Percentiles rank a stretch among this genome's conserved stretches.
Conservation (phyloP, 2,888 invertebrate species). For the Watsonalla binaria region DNA sequence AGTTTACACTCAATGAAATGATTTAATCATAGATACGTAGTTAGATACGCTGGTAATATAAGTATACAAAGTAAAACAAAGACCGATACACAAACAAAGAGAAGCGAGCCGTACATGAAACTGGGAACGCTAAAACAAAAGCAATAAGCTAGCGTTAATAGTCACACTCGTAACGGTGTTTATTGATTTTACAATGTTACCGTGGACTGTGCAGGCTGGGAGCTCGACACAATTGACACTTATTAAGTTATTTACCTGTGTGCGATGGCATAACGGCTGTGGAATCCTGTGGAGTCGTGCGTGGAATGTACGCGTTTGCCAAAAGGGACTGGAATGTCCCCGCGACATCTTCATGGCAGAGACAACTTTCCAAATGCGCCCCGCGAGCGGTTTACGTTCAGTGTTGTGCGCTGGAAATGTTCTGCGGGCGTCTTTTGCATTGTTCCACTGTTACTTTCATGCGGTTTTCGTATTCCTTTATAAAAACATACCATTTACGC, state of each 20-base stretch:
- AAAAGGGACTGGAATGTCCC: slow-evolving; percentile 55
- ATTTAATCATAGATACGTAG: no score
- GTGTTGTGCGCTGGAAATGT: slow-evolving; percentile 3
- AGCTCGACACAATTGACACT: slow-evolving; percentile 33
- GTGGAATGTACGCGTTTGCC: slow-evolving; percentile 58
- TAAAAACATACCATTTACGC: not conserved
- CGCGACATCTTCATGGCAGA: slow-evolving; percentile 64
- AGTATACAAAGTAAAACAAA: no score
- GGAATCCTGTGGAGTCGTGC: slow-evolving; percentile 52
- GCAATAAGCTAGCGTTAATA: not conserved
- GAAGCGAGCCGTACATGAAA: not conserved
- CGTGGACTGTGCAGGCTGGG: not conserved
- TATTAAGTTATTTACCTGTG: slow-evolving; percentile 55
- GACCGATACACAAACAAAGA: not conserved
- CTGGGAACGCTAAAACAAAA: not conserved
- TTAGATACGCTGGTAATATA: no score
- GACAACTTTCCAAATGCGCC: slow-evolving; percentile 50
- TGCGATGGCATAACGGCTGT: slow-evolving; percentile 26
- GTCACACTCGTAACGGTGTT: not conserved
- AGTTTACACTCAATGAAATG: no score
- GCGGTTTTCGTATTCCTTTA: not conserved
- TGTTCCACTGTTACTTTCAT: slow-evolving; percentile 1
- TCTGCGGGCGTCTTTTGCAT: slow-evolving; percentile 3
- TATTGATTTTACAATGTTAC: slow-evolving; percentile 2
- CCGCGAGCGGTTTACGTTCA: slow-evolving; percentile 8